A percentile compares a stretch with the other conserved stretches of the same genome.
Evolutionary conservation across 2,113 vertebrate species (phyloP).

Genomic region (Gambusia affinis): DNA sequence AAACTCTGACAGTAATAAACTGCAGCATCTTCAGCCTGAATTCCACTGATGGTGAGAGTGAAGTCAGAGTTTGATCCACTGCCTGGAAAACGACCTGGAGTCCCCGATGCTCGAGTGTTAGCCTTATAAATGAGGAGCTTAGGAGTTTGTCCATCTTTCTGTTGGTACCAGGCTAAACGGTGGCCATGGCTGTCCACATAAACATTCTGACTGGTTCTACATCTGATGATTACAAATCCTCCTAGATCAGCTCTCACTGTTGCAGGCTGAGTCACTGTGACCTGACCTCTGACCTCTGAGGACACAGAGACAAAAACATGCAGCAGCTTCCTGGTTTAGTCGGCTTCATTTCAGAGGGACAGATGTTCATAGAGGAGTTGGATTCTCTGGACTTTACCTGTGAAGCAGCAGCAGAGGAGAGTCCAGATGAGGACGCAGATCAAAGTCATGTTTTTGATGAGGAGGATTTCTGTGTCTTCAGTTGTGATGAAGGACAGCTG

Average conservation of each 20-base stretch:
- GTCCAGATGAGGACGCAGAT: too few species aligned
- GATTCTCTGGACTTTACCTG: too few species aligned
- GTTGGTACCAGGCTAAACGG: not conserved
- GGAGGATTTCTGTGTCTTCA: not conserved
- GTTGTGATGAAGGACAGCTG: too few species aligned
- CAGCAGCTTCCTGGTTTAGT: too few species aligned
- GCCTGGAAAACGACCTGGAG: not conserved
- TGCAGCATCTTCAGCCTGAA: constrained; percentile 9
- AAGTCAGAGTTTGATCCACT: constrained; percentile 2
- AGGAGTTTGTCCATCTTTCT: constrained; percentile 1
- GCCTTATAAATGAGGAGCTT: not conserved
- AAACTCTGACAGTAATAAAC: constrained; percentile 7
- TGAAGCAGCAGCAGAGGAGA: too few species aligned
- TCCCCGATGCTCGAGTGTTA: not conserved
- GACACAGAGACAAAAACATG: too few species aligned
- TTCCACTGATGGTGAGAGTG: constrained; percentile 11
- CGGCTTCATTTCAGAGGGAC: too few species aligned
- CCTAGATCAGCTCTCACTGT: constrained; percentile 27
- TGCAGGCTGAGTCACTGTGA: constrained; percentile 39
- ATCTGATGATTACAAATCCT: constrained; percentile 10
- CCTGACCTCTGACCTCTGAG: not conserved
- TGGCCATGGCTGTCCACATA: too few species aligned
- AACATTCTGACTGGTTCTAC: not conserved
- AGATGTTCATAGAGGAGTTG: too few species aligned
- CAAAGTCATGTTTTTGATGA: too few species aligned